phyloP scores from a whole-genome alignment of 2,888 invertebrate species.

The Nomada hirtipes region DNA sequence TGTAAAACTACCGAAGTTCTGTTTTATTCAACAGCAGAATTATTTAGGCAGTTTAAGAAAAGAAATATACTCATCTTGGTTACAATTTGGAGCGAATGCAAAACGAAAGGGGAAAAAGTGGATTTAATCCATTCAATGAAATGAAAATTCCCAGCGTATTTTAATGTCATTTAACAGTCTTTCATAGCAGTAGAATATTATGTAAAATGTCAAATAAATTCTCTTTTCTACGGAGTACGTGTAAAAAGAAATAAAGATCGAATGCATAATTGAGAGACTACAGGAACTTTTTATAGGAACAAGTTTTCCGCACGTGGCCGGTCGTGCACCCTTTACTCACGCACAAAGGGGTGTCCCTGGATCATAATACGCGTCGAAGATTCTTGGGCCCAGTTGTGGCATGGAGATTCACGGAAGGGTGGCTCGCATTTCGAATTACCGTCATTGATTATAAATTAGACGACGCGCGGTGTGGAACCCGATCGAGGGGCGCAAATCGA shows the following conservation, averaged over 20 bases:
- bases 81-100: not conserved
- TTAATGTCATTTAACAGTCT: not conserved
- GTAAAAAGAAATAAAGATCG: not conserved
- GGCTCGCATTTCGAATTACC: slow-evolving; percentile 49
- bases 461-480: slow-evolving; percentile 15
- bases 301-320: slow-evolving; percentile 54
- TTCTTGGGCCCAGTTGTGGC: slow-evolving; percentile 50
- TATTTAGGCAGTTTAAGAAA: no score
- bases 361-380: slow-evolving; percentile 52
- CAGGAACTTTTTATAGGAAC: slow-evolving; percentile 14
- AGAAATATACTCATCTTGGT: not conserved
- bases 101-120: not conserved
- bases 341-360: slow-evolving; percentile 61
- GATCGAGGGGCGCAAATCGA: slow-evolving; percentile 13
- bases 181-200: not conserved
- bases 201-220: not conserved
- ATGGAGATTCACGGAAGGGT: slow-evolving; percentile 49
- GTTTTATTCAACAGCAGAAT: no score
- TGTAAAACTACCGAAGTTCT: no score
- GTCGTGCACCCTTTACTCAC: slow-evolving; percentile 70
- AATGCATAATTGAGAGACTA: not conserved
- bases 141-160: not conserved
- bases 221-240: not conserved
- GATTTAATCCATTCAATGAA: slow-evolving; percentile 1
- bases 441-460: slow-evolving; percentile 60